These are phyloP conservation scores for Oxyruncus cristatus DNA, from an alignment of 2,113 vertebrate species.

Conservation along the genomic window DNA sequence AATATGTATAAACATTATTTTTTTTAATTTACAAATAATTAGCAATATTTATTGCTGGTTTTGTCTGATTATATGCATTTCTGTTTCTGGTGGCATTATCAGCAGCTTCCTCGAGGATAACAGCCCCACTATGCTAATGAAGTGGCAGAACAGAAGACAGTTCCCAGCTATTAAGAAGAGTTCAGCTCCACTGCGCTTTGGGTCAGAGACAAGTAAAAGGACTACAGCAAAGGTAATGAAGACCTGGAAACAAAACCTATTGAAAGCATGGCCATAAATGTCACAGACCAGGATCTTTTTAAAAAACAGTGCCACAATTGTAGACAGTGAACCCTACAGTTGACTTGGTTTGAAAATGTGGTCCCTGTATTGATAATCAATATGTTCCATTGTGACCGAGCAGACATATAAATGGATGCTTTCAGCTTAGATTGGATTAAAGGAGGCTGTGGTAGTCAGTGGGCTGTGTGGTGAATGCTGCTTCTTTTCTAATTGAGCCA, in stretches of 20 bases:
- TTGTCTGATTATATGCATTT: background rate
- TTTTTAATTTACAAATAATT: background rate
- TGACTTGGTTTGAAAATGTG: background rate
- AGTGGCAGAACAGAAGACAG: background rate
- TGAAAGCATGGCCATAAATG: background rate
- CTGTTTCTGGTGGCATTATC: background rate
- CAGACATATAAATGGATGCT: constrained; percentile 2
- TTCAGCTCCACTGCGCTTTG: background rate
- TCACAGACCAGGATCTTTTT: background rate
- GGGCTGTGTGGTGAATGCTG: background rate
- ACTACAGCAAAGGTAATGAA: background rate
- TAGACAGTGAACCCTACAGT: background rate
- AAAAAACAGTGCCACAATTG: background rate
- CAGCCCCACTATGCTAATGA: background rate
- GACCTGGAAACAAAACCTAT: background rate
- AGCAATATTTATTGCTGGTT: background rate
- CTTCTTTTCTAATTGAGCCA: constrained; percentile 52
- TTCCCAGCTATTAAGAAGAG: background rate
- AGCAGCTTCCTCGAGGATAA: background rate
- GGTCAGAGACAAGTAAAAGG: background rate
- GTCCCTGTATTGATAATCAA: constrained; percentile 20
- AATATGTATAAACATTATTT: background rate
- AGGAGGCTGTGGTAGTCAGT: background rate
- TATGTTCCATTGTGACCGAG: background rate
- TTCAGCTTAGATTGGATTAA: background rate